Base-by-base conservation (phyloP, 2,888 invertebrate genomes). In the Noctua pronuba region DNA sequence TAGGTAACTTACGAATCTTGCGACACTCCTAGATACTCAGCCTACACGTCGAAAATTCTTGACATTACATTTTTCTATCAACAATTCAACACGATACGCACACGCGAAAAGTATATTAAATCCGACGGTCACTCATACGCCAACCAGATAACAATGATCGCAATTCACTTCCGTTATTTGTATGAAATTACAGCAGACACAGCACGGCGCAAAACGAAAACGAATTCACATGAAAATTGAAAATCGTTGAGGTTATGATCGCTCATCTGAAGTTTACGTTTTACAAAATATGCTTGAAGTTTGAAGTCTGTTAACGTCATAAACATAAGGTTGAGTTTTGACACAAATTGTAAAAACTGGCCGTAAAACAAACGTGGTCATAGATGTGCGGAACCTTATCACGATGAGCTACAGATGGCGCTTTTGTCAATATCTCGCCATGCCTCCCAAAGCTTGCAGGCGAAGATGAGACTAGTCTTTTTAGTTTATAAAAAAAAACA, bases 181-280 rank as follows among this genome's bases (percentile, higher is more conserved):
- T 52, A 70, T 38, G 38, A 49, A 71, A 75, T 35, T 70, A 46
- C 41, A 80, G 24, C 60, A 49, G 2, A 64, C 70, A 73, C 24
- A n/a, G 64, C 67, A 73, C 24, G 28, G 44, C 49, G 24, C 62
- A 85, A 76, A 76, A 62, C 72, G 28, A 68, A 84, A 77, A 55
- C 69, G 41, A 82, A 84, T 79, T 84, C 87, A 66, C 87, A 79
- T 79, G 85, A 87, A 86, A 76, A 65, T 84, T 72, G 55, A 67
- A 66, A 85, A 81, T 81, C 69, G 73, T 79, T 65, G 68, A 85
- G 85, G 85, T 86, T 85, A 86, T 64, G 70, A 73, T 77, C 73
- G 55, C 58, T 71, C 68, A 73, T 80, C 71, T 68, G 66, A 86
- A 79, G 86, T 83, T 52, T 60, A 58, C 13, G 1, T 55, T 49